Evolutionary conservation across 2,888 invertebrate species (phyloP), one percentile per base, ranked within the genome.

Genomic region (Drosophila flavopinicola): DNA sequence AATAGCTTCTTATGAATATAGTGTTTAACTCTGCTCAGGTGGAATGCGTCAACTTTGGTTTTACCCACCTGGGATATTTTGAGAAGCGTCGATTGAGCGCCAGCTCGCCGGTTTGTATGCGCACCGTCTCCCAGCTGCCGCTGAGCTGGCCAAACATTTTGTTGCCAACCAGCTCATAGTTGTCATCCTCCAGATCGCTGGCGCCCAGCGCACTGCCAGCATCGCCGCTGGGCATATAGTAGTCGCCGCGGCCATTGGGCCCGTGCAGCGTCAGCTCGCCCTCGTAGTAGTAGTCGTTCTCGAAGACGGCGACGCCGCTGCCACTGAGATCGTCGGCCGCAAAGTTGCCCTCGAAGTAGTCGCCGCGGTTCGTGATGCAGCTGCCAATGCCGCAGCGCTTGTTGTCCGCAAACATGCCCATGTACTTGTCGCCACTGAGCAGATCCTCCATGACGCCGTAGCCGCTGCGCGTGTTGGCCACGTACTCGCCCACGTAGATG

Each of bases 401-500:
- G 88, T 96, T 96, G 67, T 97, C 96, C 61, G 93, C 93, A 96
- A 97, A 98, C 91, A 94, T 94, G 5, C 98, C 98, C 90, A 98
- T 93, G 90, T 97, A 98, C 90, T 97, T 97, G 90, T 97, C 96
- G 1, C 97, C 97, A 79, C 94, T 95, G 23, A 94, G 93, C 45
- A 96, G 95, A 83, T 97, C 95, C 87, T 97, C 97, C 93, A 96
- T 94, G 1, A 98, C 96, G 0, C 97, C 97, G 82, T 98, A 98
- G 0, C 98, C 98, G 75, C 95, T 94, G 75, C 94, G 95, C 1
- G 93, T 93, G 15, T 97, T 97, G 47, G 92, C 92, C 10, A 93
- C 92, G 95, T 97, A 98, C 85, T 97, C 97, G 0, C 98, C 98
- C n/a, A 97, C 95, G 88, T 97, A 98, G 54, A 94, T 95, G 85